Conservation (phyloP, 2,113 vertebrate genomes). For the pig (Sus scrofa) region T2T-Sscrofa CM000812.6:45246501-45247000, state of each 20-base stretch:
- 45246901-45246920: neutral
- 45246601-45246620: too few relatives aligned
- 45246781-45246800: neutral
- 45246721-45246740: neutral
- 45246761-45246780: neutral
- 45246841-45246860: neutral
- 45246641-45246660: too few relatives aligned
- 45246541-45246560: too few relatives aligned
- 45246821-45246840: neutral
- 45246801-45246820: neutral
- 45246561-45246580: too few relatives aligned
- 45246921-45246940: neutral
- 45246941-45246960: slow-evolving; percentile 6
- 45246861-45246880: neutral
- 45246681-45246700: too few relatives aligned
- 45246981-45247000: neutral
- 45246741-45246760: neutral
- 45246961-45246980: slow-evolving; percentile 22
- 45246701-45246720: slow-evolving; percentile 25
- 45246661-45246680: too few relatives aligned
- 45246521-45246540: too few relatives aligned
- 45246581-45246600: too few relatives aligned
- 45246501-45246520: too few relatives aligned
- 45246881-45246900: neutral
- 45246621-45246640: too few relatives aligned